Evolutionary conservation across 2,888 invertebrate genomes (phyloP).

Genomic region (Lepidocyrtoides sp.): DNA sequence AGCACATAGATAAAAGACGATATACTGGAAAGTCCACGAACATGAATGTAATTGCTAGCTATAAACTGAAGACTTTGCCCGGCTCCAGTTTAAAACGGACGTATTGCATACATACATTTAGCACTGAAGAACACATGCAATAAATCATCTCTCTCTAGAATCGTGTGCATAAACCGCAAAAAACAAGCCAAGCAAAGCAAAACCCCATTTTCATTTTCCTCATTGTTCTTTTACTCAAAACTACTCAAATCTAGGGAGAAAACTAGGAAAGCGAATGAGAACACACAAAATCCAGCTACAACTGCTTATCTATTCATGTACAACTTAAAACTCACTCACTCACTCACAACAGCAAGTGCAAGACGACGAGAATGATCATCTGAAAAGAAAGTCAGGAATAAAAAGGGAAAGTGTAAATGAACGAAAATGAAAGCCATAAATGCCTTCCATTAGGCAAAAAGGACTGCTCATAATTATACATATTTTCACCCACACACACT

Average conservation of each 20-base stretch:
- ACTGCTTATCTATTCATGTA: no score
- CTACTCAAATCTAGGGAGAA: neutral
- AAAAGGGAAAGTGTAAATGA: conserved; percentile 36
- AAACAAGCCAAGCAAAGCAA: conserved; percentile 38
- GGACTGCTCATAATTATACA: conserved; percentile 18
- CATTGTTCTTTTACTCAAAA: neutral
- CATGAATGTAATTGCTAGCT: neutral
- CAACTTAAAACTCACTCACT: no score
- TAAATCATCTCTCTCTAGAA: conserved; percentile 6
- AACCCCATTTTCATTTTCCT: conserved; percentile 29
- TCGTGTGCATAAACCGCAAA: conserved; percentile 47
- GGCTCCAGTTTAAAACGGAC: neutral
- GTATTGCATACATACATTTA: neutral
- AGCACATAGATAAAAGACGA: neutral
- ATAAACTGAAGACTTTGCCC: neutral
- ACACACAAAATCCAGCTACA: no score
- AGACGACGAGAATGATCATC: conserved; percentile 8
- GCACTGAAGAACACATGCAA: conserved; percentile 9
- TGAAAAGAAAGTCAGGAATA: conserved; percentile 9
- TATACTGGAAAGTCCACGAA: neutral
- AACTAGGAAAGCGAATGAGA: no score
- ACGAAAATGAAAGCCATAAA: neutral
- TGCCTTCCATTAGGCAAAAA: conserved; percentile 22
- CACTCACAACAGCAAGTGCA: no score
- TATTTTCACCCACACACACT: neutral